These are phyloP conservation scores for Melipona bicolor DNA, from an alignment of 2,888 invertebrate species.

Conservation along the genomic window DNA sequence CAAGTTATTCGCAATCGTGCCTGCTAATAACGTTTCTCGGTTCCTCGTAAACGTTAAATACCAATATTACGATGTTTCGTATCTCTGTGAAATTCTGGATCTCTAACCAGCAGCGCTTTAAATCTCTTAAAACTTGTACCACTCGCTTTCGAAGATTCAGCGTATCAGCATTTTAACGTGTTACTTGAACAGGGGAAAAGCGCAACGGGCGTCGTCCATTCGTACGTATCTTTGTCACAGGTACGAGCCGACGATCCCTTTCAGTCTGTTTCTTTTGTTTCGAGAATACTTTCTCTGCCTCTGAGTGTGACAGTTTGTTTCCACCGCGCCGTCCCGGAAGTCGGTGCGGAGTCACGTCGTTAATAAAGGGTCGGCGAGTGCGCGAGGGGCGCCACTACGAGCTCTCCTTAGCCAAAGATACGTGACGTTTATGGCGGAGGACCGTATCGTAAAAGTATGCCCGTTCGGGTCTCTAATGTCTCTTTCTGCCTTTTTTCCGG, in stretches of 20 bases:
- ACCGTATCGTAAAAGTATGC: conserved; percentile 76
- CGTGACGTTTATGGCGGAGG: conserved; percentile 79
- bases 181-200: conserved; percentile 12
- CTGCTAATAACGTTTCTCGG: background rate
- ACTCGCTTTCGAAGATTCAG: background rate
- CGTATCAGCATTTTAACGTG: background rate
- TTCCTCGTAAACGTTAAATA: background rate
- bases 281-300: background rate
- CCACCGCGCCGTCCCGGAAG: conserved; percentile 67
- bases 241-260: background rate
- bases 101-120: too few relatives aligned
- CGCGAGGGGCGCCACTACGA: conserved; percentile 66
- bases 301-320: background rate
- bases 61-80: background rate
- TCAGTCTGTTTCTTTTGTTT: conserved; percentile 31
- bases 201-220: too few relatives aligned
- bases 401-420: conserved; percentile 78
- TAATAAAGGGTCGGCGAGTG: conserved; percentile 70
- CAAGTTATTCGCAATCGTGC: background rate
- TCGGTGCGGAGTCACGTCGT: conserved; percentile 69
- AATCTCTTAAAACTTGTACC: background rate
- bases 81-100: background rate
- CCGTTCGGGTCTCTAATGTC: conserved; percentile 56
- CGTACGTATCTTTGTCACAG: background rate
- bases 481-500: conserved; percentile 51